Conservation (phyloP, 2,113 vertebrate species). For the Pseudorasbora parva region DNA sequence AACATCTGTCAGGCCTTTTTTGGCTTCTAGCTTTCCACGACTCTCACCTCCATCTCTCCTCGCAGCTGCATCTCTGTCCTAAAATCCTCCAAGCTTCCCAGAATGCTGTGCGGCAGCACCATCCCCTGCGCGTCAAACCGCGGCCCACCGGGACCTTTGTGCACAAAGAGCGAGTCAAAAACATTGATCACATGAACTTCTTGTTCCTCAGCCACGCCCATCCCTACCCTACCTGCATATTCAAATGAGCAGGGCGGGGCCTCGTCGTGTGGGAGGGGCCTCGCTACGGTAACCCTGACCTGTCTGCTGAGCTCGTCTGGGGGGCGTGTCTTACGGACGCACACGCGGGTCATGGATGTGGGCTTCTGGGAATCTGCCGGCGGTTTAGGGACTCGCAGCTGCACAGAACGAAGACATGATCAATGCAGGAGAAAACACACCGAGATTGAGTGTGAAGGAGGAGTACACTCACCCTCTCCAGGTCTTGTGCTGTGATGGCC, state of each 20-base stretch:
- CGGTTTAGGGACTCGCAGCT: conserved; percentile 72
- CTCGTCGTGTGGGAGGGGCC: conserved; percentile 55
- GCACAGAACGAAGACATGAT: conserved; percentile 42
- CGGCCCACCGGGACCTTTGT: conserved; percentile 68
- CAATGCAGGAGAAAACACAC: not conserved
- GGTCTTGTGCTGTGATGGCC: conserved; percentile 73
- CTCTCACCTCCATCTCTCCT: conserved; percentile 78
- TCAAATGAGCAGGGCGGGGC: conserved; percentile 45
- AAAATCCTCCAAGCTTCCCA: conserved; percentile 87
- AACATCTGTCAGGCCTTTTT: too few relatives aligned
- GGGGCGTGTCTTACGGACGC: conserved; percentile 68
- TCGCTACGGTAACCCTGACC: conserved; percentile 64
- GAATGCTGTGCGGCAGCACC: conserved; percentile 87
- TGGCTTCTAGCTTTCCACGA: too few relatives aligned
- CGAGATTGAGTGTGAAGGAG: not conserved
- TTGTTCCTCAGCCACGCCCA: not conserved
- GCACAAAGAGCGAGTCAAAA: not conserved
- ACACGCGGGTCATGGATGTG: conserved; percentile 59
- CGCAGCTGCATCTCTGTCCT: conserved; percentile 78
- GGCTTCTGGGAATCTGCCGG: conserved; percentile 60
- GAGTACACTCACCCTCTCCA: conserved; percentile 74
- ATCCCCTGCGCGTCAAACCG: conserved; percentile 69
- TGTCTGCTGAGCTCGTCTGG: conserved; percentile 58
- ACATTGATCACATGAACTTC: not conserved
- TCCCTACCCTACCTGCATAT: conserved; percentile 78